Base-by-base conservation (phyloP, 2,888 invertebrate species). In the Peribatodes rhomboidaria region DNA sequence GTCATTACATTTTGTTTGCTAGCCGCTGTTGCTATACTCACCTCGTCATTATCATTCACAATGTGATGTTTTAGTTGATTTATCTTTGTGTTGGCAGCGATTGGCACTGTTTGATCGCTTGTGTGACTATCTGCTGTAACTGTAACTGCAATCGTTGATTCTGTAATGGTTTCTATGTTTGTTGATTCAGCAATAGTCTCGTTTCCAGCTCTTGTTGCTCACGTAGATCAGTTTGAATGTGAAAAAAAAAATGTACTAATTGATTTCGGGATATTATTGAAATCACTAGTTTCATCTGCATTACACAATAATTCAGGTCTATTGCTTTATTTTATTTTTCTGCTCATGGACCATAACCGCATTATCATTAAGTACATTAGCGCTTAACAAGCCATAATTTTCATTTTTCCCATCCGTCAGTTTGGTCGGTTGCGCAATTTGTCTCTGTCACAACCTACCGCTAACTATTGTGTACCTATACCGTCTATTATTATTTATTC, bases 371-470 rank as follows among this genome's bases (percentile, higher is more conserved):
- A 22, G n/a, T n/a, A 27, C 10, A 53, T 44, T 46, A 44, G 27
- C 33, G 9, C 13, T 18, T 44, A 44, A 42, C 42, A 37, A 16
- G 52, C 44, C 37, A 14, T 61, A 53, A 54, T 65, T 47, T 55
- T 42, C 58, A 54, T 70, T 76, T 79, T 76, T 71, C 72, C 73
- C 74, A 76, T 77, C 65, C 57, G 60, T 64, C 61, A 54, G 69
- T 37, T 73, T 58, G 31, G 59, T 54, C 55, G 42, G 58, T 7
- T 42, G 71, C 69, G 73, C 71, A 78, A 79, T 80, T 78, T 75
- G 71, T 73, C 67, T 73, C 73, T 81, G 82, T 81, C 77, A 76
- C 79, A 79, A 81, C 64, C 63, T n/a, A 46, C 22, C 13, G 46
- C 10, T 49, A 31, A 49, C 47, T 31, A 49, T 49, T 49, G 47